Evolutionary conservation across 1,140 invertebrate genomes (phyloP).

Genomic region (Bilobella aurantiaca): DNA sequence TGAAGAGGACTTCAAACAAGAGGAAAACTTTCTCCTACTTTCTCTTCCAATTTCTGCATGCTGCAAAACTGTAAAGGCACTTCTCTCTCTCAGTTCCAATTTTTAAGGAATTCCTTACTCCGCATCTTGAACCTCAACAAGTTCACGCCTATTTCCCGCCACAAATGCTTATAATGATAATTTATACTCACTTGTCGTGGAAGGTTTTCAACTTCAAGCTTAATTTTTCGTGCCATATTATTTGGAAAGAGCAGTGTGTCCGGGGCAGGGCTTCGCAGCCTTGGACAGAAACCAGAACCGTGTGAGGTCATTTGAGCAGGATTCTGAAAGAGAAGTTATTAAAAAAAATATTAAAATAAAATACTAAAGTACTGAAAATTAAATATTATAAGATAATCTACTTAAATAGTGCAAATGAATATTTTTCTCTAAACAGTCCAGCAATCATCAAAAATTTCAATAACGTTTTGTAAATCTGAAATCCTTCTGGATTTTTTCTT

Average conservation of each 20-base stretch:
- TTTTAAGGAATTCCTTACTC: no score
- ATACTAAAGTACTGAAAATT: no score
- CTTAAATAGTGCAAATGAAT: no score
- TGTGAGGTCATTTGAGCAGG: conserved; percentile 58
- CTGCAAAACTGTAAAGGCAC: no score
- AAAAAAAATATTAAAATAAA: no score
- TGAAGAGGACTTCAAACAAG: no score
- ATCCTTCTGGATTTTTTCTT: no score
- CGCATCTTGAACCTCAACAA: neutral
- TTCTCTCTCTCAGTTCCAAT: no score
- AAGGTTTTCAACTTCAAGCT: conserved; percentile 77
- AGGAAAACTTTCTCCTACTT: no score
- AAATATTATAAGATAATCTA: no score
- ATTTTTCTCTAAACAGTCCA: no score
- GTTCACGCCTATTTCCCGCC: neutral
- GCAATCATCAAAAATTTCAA: neutral
- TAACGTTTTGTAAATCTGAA: neutral
- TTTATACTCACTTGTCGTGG: conserved; percentile 58
- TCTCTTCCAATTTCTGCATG: no score
- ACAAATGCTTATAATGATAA: conserved; percentile 1
- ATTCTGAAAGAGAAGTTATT: conserved; percentile 48
- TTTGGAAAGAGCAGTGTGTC: conserved; percentile 69
- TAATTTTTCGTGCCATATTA: conserved; percentile 76
- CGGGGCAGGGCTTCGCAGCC: conserved; percentile 54
- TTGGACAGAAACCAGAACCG: conserved; percentile 65